Base-by-base conservation (phyloP, 2,797 vertebrate genomes). In the Falco rusticolus region DNA sequence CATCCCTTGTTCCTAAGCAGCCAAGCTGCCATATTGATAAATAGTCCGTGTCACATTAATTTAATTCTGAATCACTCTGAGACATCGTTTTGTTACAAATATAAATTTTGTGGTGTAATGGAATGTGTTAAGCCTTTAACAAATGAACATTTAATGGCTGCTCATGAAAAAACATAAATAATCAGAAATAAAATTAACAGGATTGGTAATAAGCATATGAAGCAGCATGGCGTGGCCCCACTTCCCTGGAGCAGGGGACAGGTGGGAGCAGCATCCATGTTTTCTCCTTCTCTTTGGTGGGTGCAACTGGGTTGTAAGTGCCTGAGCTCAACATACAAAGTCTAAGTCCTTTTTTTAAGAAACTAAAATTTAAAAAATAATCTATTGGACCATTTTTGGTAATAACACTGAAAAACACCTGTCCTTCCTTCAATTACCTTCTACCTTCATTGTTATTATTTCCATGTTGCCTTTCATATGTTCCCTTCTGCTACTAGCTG, bases 121-220 rank as follows among this genome's bases (percentile, higher is more conserved):
- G 96, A 97, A 97, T 97, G 97, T 95, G 97, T 96, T 97, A 97
- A 97, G 95, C 93, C 87, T 89, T 94, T 97, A 97, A 97, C 96
- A 97, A 98, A 97, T 97, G 96, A 96, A 94, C 97, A 89, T 97
- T 98, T 98, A 97, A 97, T 97, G 95, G 97, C 79, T 3, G 24
- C 83, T 96, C 92, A 61, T 85, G 89, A 95, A 96, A 95, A 96
- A 96, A 84, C 93, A 97, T 95, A 96, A 97, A 97, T 96, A 98
- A 97, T 89, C 84, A 84, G 78, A 88, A 97, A 93, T 76, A 89
- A 96, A 98, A 97, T 95, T 93, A 96, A 89, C 34, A 21, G 85
- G 68, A 61, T 66, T 71, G 82, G 81, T 96, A 97, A 93, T 76
- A 90, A 96, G 92, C 0, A 1, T 59, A 86, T 33, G 87, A 77